Evolutionary conservation across 2,113 vertebrate genomes (phyloP).

Genomic region (Uria lomvia): DNA sequence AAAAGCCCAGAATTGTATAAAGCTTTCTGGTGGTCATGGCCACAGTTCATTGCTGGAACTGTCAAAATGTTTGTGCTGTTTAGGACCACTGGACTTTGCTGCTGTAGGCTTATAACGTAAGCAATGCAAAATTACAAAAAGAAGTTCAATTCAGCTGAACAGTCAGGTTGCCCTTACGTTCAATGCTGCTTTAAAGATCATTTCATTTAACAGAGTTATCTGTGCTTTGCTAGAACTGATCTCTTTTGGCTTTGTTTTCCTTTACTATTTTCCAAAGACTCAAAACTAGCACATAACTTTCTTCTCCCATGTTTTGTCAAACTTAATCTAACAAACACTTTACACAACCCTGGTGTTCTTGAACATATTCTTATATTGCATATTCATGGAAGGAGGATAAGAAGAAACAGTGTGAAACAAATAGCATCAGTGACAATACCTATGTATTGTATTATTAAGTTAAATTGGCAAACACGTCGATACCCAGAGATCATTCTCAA

Average conservation of each 20-base stretch:
- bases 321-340: neutral
- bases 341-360: neutral
- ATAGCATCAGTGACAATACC: neutral
- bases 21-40: neutral
- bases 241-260: neutral
- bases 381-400: neutral
- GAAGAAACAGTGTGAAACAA: neutral
- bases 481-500: neutral
- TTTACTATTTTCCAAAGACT: neutral
- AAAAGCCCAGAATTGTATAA: fast-evolving
- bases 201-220: neutral
- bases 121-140: neutral
- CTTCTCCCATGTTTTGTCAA: neutral
- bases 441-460: neutral
- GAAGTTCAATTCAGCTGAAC: neutral
- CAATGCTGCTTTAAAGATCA: neutral
- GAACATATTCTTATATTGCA: neutral
- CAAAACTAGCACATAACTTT: neutral
- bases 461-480: neutral
- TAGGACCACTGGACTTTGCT: neutral
- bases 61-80: fast-evolving
- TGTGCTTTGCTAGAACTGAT: neutral
- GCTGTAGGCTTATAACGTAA: neutral
- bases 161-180: neutral
- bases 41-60: neutral